These are phyloP conservation scores for Gonatopus flavifemur DNA, from an alignment of 1,140 invertebrate species.

Conservation along the genomic window DNA sequence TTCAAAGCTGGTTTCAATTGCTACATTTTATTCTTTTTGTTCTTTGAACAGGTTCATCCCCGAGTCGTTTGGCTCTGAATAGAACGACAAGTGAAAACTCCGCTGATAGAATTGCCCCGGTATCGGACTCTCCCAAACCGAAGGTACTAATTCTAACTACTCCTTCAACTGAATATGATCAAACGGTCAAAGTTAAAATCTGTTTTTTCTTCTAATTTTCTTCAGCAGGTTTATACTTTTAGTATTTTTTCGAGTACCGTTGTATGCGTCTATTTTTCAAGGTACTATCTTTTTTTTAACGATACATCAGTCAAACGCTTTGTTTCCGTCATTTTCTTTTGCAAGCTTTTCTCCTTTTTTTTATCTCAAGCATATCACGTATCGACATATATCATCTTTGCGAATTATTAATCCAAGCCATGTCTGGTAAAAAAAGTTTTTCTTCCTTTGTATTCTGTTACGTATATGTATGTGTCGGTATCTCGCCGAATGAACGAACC, in stretches of 20 bases:
- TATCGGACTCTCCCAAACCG: conserved; percentile 58
- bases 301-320: too few species aligned
- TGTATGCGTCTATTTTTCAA: too few species aligned
- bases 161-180: conserved; percentile 3
- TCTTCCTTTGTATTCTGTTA: too few species aligned
- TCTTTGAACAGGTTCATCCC: conserved; percentile 59
- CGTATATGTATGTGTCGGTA: too few species aligned
- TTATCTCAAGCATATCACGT: too few species aligned
- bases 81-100: conserved; percentile 53
- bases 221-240: neutral
- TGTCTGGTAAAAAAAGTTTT: too few species aligned
- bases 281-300: too few species aligned
- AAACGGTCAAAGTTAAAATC: conserved; percentile 7
- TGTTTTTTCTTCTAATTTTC: conserved; percentile 19
- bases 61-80: conserved; percentile 55
- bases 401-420: too few species aligned
- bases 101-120: conserved; percentile 54
- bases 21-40: conserved; percentile 11
- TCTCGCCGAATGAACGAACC: too few species aligned
- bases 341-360: conserved; percentile 19
- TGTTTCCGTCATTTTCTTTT: conserved; percentile 33
- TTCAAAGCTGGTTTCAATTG: conserved; percentile 9
- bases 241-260: conserved; percentile 7
- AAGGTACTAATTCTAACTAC: conserved; percentile 54
- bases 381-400: too few species aligned